Evolutionary conservation across 2,113 vertebrate genomes (phyloP), one percentile per base, ranked within the genome.

Genomic region (Echinops telfairi): DNA sequence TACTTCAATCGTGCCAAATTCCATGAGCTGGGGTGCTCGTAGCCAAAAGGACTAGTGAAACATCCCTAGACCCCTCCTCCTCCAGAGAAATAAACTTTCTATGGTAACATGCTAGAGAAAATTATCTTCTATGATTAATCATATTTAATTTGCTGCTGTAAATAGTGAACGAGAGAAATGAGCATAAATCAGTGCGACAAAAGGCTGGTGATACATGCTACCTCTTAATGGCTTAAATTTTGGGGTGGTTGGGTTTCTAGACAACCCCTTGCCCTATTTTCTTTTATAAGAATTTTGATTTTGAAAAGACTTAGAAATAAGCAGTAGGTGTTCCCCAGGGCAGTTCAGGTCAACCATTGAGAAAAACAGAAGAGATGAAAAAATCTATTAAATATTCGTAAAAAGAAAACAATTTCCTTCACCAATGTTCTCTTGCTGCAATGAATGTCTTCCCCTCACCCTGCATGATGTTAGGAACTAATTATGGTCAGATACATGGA

Each of bases 281-380:
- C 83, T 77, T 58, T 71, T 70, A 7, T 75, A 73, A 91, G 29
- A 85, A 87, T 64, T 85, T 92, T 68, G 10, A 78, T 71, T 85
- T 70, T 38, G 43, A 89, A 87, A 94, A 60, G 7, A 71, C 70
- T 73, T 79, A 71, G 9, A 78, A 82, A 85, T 77, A 70, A 75
- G 3, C 2, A 82, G 33, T 60, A 68, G 38, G 12, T 60, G 78
- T 91, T 87, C 47, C 43, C 1, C 16, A 77, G 57, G 60, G 31
- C 5, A 68, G 79, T 90, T 68, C 85, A 16, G 23, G 40, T 38
- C 27, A 94, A 71, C 3, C 2, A 47, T 14, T 27, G 53, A 14
- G 43, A 79, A 70, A 89, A 89, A 23, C 17, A 27, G 17, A 25
- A 57, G 4, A 47, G 10, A 29, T 36, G 31, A 2, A 79, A 86